Percentiles rank a stretch among this genome's conserved stretches.
These are phyloP conservation scores for Agriopis aurantiaria DNA, from an alignment of 2,888 invertebrate genomes.

Conservation along the genomic window DNA sequence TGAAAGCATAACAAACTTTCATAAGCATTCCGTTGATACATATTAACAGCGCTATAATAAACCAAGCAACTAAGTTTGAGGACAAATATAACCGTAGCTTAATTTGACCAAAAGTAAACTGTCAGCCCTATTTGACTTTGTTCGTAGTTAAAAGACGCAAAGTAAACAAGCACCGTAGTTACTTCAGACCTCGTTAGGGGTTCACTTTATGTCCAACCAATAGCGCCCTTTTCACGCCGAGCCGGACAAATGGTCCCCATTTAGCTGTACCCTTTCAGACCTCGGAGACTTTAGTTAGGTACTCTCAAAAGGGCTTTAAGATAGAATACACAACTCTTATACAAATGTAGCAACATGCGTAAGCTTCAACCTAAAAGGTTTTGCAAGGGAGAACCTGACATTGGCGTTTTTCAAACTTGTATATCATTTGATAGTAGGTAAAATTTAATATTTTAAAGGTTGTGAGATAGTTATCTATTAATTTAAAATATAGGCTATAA, in stretches of 20 bases:
- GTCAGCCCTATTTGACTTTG: conserved; percentile 33
- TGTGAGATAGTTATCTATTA: too few species aligned
- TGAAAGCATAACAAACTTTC: not conserved
- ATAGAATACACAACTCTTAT: conserved; percentile 47
- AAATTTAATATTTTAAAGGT: too few species aligned
- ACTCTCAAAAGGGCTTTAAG: conserved; percentile 51
- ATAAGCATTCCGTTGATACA: not conserved
- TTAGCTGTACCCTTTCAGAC: conserved; percentile 55
- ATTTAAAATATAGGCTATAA: too few species aligned
- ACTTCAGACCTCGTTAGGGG: conserved; percentile 54
- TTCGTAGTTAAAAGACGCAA: conserved; percentile 36
- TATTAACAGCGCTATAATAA: not conserved
- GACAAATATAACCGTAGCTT: conserved; percentile 26
- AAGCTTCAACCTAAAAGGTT: conserved; percentile 47
- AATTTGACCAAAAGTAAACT: conserved; percentile 32
- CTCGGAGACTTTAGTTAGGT: conserved; percentile 50
- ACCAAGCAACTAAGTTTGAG: conserved; percentile 4
- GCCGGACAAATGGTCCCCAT: conserved; percentile 58
- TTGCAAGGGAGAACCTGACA: not conserved
- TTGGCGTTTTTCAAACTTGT: too few species aligned
- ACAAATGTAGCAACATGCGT: conserved; percentile 50
- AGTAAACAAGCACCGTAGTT: conserved; percentile 48
- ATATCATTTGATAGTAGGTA: too few species aligned
- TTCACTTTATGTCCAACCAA: conserved; percentile 52
- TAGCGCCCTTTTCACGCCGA: conserved; percentile 54